phyloP scores from a whole-genome alignment of 2,888 invertebrate genomes.

The Agriopis leucophaearia region DNA sequence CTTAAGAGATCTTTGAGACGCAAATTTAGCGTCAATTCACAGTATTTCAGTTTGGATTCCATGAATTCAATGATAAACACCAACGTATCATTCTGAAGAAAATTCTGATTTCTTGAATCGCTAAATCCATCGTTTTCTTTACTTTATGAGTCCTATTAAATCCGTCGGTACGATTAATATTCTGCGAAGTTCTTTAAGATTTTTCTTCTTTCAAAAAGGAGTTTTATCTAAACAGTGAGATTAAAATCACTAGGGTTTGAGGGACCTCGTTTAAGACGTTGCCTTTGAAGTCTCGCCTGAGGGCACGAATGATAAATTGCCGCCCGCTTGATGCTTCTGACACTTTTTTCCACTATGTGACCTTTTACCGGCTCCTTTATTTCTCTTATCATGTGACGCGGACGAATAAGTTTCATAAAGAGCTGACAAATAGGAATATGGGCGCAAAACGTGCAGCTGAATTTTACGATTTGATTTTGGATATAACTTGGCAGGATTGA shows the following conservation, averaged over 20 bases:
- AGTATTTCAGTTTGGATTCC: too few relatives aligned
- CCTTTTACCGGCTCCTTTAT: conserved; percentile 70
- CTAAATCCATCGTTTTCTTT: conserved; percentile 41
- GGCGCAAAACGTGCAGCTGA: conserved; percentile 38
- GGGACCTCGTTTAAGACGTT: conserved; percentile 61
- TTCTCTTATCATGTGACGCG: conserved; percentile 69
- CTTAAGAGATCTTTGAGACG: neutral
- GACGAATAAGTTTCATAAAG: conserved; percentile 66
- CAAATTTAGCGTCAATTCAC: neutral
- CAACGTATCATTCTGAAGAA: neutral
- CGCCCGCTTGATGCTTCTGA: conserved; percentile 70
- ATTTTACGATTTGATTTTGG: conserved; percentile 38
- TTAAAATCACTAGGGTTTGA: conserved; percentile 73
- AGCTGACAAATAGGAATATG: conserved; percentile 67
- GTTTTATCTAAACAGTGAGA: conserved; percentile 73
- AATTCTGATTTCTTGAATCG: conserved; percentile 22
- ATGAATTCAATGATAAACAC: too few relatives aligned
- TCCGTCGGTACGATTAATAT: conserved; percentile 58
- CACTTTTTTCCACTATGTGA: conserved; percentile 65
- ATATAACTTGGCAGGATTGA: conserved; percentile 20
- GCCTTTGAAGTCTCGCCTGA: conserved; percentile 68
- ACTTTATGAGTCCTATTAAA: conserved; percentile 52
- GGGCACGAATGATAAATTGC: conserved; percentile 75
- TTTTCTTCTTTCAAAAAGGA: conserved; percentile 56
- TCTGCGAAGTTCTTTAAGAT: conserved; percentile 57